These are phyloP conservation scores for Fragum whitleyi DNA, from an alignment of 2,888 invertebrate genomes.

Conservation along the genomic window DNA sequence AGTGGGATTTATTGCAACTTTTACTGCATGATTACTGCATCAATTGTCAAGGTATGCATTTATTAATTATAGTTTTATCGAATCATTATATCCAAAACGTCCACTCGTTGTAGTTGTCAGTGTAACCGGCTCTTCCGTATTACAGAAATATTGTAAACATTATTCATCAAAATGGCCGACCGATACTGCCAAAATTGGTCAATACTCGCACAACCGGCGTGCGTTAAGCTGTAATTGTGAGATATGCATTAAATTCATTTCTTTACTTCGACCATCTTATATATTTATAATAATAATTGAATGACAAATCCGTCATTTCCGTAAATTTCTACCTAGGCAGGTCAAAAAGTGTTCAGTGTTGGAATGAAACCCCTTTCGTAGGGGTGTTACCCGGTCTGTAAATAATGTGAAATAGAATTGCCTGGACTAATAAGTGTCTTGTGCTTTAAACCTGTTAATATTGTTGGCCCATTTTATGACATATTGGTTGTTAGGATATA, in stretches of 20 bases:
- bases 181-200: constrained; percentile 32
- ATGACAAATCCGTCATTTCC: too few species aligned
- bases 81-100: not conserved
- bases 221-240: not conserved
- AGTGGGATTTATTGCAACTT: constrained; percentile 33
- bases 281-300: too few species aligned
- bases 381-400: constrained; percentile 13
- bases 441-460: too few species aligned
- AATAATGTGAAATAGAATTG: too few species aligned
- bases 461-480: too few species aligned
- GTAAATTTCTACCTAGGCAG: too few species aligned
- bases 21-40: not conserved
- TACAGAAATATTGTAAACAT: constrained; percentile 27
- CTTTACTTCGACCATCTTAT: too few species aligned
- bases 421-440: too few species aligned
- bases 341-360: too few species aligned
- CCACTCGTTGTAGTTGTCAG: not conserved
- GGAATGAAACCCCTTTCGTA: not conserved
- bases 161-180: constrained; percentile 32
- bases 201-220: constrained; percentile 6
- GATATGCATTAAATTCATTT: not conserved
- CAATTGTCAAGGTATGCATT: not conserved
- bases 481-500: too few species aligned
- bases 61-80: not conserved
- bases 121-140: constrained; percentile 2